Base-by-base conservation (phyloP, 2,797 vertebrate species). In the Rhyacichthys aspro region DNA sequence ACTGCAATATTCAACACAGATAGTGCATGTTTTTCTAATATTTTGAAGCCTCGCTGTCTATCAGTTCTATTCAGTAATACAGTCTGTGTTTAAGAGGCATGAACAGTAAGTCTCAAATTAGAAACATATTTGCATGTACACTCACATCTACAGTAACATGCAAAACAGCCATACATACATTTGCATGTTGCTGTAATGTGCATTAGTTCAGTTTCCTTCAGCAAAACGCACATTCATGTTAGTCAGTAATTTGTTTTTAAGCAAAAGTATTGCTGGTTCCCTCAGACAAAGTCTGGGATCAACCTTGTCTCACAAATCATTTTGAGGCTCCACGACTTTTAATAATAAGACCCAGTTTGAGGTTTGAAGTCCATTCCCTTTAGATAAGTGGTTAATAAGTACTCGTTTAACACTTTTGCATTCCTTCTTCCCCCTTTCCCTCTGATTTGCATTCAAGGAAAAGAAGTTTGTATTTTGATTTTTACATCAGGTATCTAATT, bases 401-500 rank as follows among this genome's bases (percentile, higher is more conserved):
- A 62, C 55, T 71, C 70, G 75, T 87, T 89, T 90, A 88, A 91
- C 78, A 48, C 76, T 86, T 78, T 81, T 57, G 83, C 86, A 88
- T 89, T 88, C 85, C 87, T 89, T 89, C 79, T 89, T 59, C 69
- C 83, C 80, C 89, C 85, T 87, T 90, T 89, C 88, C 86, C 85
- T 94, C 94, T 94, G 90, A 90, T 94, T 94, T 94, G 95, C 95
- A 91, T 91, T 93, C 95, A 95, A 96, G 95, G 95, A 96, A 96
- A 93, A 94, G 95, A 93, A 96, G 95, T 92, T 95, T 96, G 91
- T 96, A 96, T 95, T 96, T 96, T 96, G 95, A 96, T 96, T 96
- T 96, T 96, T 96, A 96, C 93, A 96, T 95, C 94, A 96, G 95
- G 95, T 96, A 96, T 93, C 92, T 92, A 88, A 92, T 87, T 87